Conservation (phyloP, 2,797 vertebrate genomes). For the Hydrophis major region DNA sequence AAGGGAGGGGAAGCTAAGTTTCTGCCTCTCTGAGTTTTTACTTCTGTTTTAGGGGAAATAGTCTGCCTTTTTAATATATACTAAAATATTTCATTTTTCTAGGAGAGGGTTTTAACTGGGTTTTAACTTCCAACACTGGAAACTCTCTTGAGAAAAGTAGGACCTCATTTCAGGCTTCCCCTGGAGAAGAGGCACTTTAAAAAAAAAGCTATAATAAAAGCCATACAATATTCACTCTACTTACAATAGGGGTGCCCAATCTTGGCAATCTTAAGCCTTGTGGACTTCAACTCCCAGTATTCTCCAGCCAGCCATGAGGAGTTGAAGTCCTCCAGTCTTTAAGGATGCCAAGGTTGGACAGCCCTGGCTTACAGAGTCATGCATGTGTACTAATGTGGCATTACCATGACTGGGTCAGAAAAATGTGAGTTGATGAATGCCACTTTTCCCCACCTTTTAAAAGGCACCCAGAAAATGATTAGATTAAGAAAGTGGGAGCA, state of each 20-base stretch:
- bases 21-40: too few species aligned
- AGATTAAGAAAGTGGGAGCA: constrained; percentile 5
- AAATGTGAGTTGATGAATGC: background rate
- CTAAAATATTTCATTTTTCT: too few species aligned
- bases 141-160: background rate
- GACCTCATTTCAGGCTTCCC: background rate
- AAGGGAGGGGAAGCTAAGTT: too few species aligned
- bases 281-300: background rate
- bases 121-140: background rate
- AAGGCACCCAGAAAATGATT: background rate
- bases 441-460: background rate
- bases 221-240: background rate
- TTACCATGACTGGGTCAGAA: background rate
- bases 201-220: background rate
- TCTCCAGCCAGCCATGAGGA: background rate
- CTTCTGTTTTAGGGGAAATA: too few species aligned
- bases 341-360: background rate
- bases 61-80: too few species aligned
- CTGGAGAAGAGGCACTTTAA: background rate
- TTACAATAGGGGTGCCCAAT: background rate
- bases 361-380: background rate
- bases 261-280: background rate
- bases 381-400: background rate
- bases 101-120: too few species aligned
- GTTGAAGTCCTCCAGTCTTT: background rate